Conservation (phyloP, 2,113 vertebrate species). For the Ia io region DNA sequence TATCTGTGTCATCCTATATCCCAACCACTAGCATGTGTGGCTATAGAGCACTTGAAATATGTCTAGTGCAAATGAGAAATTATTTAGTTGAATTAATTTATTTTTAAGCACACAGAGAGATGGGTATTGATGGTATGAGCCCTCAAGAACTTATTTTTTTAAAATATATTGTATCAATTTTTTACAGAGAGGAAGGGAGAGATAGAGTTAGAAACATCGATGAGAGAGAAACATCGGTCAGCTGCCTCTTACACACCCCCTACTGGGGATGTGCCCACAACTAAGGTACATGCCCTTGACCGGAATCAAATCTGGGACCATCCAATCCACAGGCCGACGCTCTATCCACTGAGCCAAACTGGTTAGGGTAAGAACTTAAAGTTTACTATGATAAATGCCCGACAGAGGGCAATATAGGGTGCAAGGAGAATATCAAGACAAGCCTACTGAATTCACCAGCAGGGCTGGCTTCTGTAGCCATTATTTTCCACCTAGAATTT, state of each 20-base stretch:
- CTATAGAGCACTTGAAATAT: neutral
- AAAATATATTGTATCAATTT: too few species aligned
- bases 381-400: neutral
- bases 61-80: neutral
- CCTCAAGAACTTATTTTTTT: neutral
- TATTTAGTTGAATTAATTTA: constrained; percentile 5
- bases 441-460: neutral
- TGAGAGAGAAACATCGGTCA: too few species aligned
- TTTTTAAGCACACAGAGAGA: neutral
- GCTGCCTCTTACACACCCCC: too few species aligned
- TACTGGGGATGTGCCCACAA: too few species aligned
- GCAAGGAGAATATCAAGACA: neutral
- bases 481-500: neutral
- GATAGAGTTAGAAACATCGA: too few species aligned
- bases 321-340: too few species aligned
- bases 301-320: too few species aligned
- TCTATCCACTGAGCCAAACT: too few species aligned
- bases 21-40: neutral
- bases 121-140: neutral
- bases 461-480: neutral
- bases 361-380: neutral
- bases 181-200: too few species aligned
- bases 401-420: neutral
- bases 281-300: too few species aligned
- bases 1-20: neutral